phyloP scores from a whole-genome alignment of 1,140 invertebrate genomes.

The Drosophila sturtevanti region DNA sequence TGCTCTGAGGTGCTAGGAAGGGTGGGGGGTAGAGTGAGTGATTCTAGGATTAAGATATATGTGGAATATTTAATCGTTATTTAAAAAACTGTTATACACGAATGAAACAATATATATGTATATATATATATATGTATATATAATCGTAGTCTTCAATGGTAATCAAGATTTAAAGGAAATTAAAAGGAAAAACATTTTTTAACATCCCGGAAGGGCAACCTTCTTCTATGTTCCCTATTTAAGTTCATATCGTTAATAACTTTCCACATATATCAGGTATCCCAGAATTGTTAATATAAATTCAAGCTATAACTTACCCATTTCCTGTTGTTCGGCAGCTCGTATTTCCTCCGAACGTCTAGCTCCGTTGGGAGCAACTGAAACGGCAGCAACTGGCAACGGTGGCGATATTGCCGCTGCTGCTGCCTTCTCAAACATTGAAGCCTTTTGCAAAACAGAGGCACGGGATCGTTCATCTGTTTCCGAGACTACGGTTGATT shows the following conservation, averaged over 20 bases:
- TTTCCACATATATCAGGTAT: conserved; percentile 14
- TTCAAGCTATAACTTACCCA: conserved; percentile 64
- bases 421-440: conserved; percentile 82
- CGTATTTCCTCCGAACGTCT: conserved; percentile 45
- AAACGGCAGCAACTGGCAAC: conserved; percentile 12
- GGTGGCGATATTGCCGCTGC: conserved; percentile 58
- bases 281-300: conserved; percentile 1
- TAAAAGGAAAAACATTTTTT: too few species aligned
- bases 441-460: conserved; percentile 80
- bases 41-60: conserved; percentile 1
- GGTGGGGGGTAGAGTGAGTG: conserved; percentile 6
- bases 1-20: conserved; percentile 36
- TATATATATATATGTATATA: too few species aligned
- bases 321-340: conserved; percentile 69
- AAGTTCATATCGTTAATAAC: too few species aligned
- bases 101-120: too few species aligned
- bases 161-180: too few species aligned
- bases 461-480: conserved; percentile 74
- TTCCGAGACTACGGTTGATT: conserved; percentile 21
- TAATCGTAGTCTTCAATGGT: too few species aligned
- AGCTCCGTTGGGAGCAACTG: conserved; percentile 5
- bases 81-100: too few species aligned
- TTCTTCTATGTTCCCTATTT: too few species aligned
- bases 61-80: not conserved
- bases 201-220: too few species aligned